Conservation (phyloP, 2,888 invertebrate genomes). For the Sphecodes monilicornis region DNA sequence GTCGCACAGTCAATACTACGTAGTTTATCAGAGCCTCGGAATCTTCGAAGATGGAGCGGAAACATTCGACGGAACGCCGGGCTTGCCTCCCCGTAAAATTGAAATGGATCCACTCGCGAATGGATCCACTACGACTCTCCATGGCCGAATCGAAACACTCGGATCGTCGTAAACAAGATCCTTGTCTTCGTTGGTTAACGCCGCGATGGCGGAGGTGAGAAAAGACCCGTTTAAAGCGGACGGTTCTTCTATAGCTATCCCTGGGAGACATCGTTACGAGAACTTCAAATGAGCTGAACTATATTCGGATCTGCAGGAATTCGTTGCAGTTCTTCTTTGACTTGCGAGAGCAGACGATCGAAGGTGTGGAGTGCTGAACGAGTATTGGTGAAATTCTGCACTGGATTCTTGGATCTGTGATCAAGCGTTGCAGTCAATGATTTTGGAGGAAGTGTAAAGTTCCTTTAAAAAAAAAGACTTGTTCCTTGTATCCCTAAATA, state of each 20-base stretch:
- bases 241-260: slow-evolving; percentile 47
- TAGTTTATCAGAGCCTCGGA: background rate
- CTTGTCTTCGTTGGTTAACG: slow-evolving; percentile 16
- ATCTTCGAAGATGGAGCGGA: background rate
- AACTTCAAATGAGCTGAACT: slow-evolving; percentile 49
- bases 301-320: slow-evolving; percentile 52
- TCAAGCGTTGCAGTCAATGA: background rate
- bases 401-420: background rate
- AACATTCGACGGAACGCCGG: background rate
- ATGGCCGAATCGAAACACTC: slow-evolving; percentile 3
- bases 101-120: background rate
- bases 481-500: background rate
- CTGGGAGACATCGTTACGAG: slow-evolving; percentile 61
- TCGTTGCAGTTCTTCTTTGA: slow-evolving; percentile 48
- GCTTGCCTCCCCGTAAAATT: background rate
- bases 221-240: slow-evolving; percentile 55
- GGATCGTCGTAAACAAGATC: slow-evolving; percentile 36
- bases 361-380: slow-evolving; percentile 33
- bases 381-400: slow-evolving; percentile 44
- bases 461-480: background rate
- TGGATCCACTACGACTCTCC: slow-evolving; percentile 5
- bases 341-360: background rate
- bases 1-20: background rate
- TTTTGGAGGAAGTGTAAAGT: background rate
- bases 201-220: slow-evolving; percentile 44